phyloP scores from a whole-genome alignment of 2,797 vertebrate genomes.

The Acanthopagrus latus region DNA sequence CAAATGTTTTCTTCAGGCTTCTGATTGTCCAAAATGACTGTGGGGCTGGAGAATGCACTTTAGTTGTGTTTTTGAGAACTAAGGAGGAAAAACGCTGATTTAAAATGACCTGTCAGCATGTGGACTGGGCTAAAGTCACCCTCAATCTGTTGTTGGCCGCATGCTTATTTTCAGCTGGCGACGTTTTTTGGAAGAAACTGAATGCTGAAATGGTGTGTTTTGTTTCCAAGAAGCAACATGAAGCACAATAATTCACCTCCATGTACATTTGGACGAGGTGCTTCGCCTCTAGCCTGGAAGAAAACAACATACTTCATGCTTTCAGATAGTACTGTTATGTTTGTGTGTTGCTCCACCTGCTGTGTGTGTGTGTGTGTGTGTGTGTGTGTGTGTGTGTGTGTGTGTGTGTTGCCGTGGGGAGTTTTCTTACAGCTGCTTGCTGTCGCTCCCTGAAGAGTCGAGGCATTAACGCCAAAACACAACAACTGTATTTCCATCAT shows the following conservation, averaged over 20 bases:
- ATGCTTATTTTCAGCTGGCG: too few relatives aligned
- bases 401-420: conserved; percentile 37
- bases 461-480: conserved; percentile 51
- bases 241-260: background rate
- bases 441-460: conserved; percentile 56
- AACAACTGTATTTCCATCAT: conserved; percentile 49
- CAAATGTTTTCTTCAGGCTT: too few relatives aligned
- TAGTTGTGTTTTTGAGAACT: too few relatives aligned
- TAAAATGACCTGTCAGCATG: too few relatives aligned
- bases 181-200: too few relatives aligned
- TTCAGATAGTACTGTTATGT: background rate
- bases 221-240: too few relatives aligned
- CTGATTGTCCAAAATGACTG: too few relatives aligned
- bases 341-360: conserved; percentile 22
- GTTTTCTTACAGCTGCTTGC: conserved; percentile 47
- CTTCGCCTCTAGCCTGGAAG: background rate
- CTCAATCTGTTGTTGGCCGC: too few relatives aligned
- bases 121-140: too few relatives aligned
- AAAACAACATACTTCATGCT: background rate
- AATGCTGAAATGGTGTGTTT: too few relatives aligned
- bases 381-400: conserved; percentile 16
- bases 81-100: too few relatives aligned
- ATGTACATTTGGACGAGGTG: background rate
- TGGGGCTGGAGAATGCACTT: too few relatives aligned
- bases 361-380: conserved; percentile 1